Evolutionary conservation across 2,797 vertebrate genomes (phyloP), one percentile per base, ranked within the genome.

Genomic region (Halcyon leucocephala): DNA sequence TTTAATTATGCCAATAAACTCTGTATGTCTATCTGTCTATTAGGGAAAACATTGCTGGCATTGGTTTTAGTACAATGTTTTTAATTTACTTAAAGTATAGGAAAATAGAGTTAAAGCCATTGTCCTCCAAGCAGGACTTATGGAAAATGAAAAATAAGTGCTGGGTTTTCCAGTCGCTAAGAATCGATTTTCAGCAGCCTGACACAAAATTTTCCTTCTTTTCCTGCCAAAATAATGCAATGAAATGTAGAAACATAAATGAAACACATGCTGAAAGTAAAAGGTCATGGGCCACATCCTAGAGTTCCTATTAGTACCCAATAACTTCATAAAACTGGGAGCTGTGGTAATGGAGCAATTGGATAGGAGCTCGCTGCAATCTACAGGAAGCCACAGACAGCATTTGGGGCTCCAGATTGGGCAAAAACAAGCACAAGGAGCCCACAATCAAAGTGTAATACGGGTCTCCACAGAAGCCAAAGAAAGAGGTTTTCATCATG

Each of bases 1-100:
- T 96, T 94, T 91, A 95, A 97, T 97, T 95, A 95, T 76, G 57
- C 74, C 82, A 95, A 85, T 85, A 95, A 96, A 89, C 77, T 89
- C 49, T 95, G 77, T 80, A 90, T 66, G 74, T 78, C 81, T 95
- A 95, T 96, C 74, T 74, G 78, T 78, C 83, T 94, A 82, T 97
- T 94, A 97, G 65, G 54, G 60, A 95, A 95, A 96, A 90, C 88
- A 90, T 92, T 87, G 55, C 52, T 96, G 93, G 78, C 86, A 89
- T 90, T 92, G 91, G 73, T 95, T 95, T 90, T 93, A 95, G 93
- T 86, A 78, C 46, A 78, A 61, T 94, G 90, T 86, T 95, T 96
- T 96, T 65, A 93, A 96, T 97, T 93, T 95, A 77, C 74, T 87
- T 87, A 87, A 94, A 89, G 81, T 71, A 67, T 90, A 95, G 83